Conservation (phyloP, 2,797 vertebrate species). For the Anas bernieri region DNA sequence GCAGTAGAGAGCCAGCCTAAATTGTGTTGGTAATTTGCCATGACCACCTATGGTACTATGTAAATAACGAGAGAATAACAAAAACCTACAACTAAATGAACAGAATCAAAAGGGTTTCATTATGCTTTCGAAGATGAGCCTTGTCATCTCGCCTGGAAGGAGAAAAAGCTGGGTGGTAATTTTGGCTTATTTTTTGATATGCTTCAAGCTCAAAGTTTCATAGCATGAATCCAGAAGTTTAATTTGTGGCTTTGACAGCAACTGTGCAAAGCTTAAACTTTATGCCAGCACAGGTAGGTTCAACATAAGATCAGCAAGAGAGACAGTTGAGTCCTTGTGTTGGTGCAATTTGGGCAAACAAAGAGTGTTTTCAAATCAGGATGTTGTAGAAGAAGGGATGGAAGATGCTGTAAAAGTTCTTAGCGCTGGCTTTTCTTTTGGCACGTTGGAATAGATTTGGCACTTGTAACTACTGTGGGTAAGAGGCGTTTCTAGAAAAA, state of each 20-base stretch:
- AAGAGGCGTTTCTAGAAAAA: slow-evolving; percentile 62
- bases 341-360: neutral
- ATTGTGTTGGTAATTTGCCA: slow-evolving; percentile 30
- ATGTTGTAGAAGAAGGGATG: neutral
- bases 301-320: neutral
- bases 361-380: neutral
- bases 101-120: neutral
- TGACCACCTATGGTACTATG: slow-evolving; percentile 22
- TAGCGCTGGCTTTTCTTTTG: slow-evolving; percentile 50
- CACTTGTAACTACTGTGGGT: slow-evolving; percentile 28
- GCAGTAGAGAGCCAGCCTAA: neutral
- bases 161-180: neutral
- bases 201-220: neutral
- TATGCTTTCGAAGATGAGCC: neutral
- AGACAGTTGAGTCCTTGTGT: neutral
- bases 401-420: slow-evolving; percentile 35
- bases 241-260: neutral
- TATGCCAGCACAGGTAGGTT: neutral
- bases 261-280: neutral
- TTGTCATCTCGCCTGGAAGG: neutral
- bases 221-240: neutral
- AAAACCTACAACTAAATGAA: neutral
- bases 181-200: neutral
- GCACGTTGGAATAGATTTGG: slow-evolving; percentile 54
- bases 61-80: slow-evolving; percentile 32